Conservation (phyloP, 1,140 invertebrate genomes). For the Drosophila pectinifera region DNA sequence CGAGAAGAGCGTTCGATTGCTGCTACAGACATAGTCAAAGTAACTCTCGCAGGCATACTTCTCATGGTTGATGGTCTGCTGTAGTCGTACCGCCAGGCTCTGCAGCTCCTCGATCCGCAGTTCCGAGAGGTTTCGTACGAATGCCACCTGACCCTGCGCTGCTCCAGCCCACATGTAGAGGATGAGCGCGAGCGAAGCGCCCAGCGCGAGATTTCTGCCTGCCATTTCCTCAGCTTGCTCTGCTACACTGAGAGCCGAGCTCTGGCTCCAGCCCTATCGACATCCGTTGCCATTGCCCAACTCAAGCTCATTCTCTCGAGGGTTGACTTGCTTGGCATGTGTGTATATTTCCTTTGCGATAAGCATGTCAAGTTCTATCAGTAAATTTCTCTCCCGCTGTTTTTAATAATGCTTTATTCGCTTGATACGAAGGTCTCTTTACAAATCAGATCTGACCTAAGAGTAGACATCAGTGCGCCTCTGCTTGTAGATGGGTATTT, state of each 20-base stretch:
- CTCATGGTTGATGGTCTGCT: conserved; percentile 66
- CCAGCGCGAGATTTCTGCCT: conserved; percentile 8
- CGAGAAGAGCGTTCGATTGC: conserved; percentile 71
- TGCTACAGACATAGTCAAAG: conserved; percentile 79
- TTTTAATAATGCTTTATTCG: conserved; percentile 34
- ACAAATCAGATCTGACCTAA: conserved; percentile 26
- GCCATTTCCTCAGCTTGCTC: conserved; percentile 16
- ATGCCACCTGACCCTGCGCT: conserved; percentile 48
- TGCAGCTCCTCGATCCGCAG: conserved; percentile 69
- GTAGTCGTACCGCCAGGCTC: conserved; percentile 54
- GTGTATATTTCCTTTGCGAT: conserved; percentile 36
- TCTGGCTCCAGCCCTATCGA: conserved; percentile 21
- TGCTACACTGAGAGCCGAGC: conserved; percentile 39
- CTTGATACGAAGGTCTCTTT: conserved; percentile 10
- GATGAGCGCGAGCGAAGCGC: conserved; percentile 11
- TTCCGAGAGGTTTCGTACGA: conserved; percentile 61
- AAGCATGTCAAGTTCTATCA: conserved; percentile 61
- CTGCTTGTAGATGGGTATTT: conserved; percentile 93
- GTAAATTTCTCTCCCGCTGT: conserved; percentile 62
- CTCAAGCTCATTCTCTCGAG: background rate
- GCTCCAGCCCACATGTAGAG: conserved; percentile 10
- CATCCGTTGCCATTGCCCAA: conserved; percentile 17
- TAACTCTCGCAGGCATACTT: conserved; percentile 78
- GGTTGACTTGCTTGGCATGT: background rate
- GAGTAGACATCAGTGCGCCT: conserved; percentile 92